A percentile compares a stretch with the other conserved stretches of the same genome.
phyloP scores from a whole-genome alignment of 2,888 invertebrate genomes.

The Keiferia lycopersicella region DNA sequence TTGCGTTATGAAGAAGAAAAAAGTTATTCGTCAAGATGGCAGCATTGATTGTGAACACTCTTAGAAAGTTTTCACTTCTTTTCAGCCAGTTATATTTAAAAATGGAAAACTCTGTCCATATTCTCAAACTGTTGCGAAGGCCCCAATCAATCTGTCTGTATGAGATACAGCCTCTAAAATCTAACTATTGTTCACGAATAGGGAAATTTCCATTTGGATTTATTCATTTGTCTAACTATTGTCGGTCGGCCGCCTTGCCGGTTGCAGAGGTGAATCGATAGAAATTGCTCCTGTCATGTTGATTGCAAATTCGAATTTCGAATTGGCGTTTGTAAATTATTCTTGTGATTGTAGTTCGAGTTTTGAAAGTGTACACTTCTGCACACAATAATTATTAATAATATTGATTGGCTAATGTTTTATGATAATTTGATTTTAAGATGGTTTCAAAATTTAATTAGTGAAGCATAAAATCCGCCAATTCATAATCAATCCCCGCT shows the following conservation, averaged over 20 bases:
- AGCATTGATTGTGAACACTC: background rate
- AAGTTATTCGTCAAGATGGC: background rate
- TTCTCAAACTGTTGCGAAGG: slow-evolving; percentile 56
- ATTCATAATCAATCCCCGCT: slow-evolving; percentile 25
- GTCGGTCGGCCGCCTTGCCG: slow-evolving; percentile 64
- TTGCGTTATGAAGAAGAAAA: background rate
- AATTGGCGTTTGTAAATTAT: slow-evolving; percentile 1
- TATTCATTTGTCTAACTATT: slow-evolving; percentile 81
- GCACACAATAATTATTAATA: background rate
- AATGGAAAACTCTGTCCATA: slow-evolving; percentile 47
- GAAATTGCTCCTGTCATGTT: slow-evolving; percentile 20
- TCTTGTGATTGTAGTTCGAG: background rate
- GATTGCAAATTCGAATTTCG: slow-evolving; percentile 17
- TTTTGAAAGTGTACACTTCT: slow-evolving; percentile 6
- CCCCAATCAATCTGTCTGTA: slow-evolving; percentile 80
- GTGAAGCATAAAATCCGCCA: slow-evolving; percentile 8
- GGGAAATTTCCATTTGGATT: slow-evolving; percentile 80
- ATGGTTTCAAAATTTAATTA: slow-evolving; percentile 5
- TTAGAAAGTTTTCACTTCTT: background rate
- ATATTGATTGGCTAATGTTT: background rate
- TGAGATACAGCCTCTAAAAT: slow-evolving; percentile 79
- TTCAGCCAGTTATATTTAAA: background rate
- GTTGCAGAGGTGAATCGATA: slow-evolving; percentile 21
- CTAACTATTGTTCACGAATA: slow-evolving; percentile 80
- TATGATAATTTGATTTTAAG: background rate